Evolutionary conservation across 2,113 vertebrate species (phyloP).

Genomic region (Leucoraja erinaceus): DNA sequence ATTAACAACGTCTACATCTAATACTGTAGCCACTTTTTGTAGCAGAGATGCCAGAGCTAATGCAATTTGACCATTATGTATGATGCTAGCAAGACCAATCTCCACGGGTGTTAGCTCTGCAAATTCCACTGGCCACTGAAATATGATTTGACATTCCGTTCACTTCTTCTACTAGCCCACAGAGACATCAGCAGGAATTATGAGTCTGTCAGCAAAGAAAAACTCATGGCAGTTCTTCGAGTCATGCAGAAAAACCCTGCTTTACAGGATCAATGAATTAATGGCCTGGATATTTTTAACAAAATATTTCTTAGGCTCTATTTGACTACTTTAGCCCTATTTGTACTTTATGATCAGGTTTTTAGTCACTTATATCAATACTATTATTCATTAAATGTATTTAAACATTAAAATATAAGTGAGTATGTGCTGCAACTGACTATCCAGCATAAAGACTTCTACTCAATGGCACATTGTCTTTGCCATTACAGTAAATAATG

Average conservation of each 20-base stretch:
- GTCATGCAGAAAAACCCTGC: background rate
- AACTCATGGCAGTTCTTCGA: background rate
- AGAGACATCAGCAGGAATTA: background rate
- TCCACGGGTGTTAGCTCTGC: background rate
- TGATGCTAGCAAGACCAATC: background rate
- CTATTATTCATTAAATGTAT: background rate
- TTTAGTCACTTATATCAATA: background rate
- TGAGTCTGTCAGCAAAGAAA: background rate
- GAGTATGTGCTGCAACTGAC: too few relatives aligned
- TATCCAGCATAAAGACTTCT: background rate
- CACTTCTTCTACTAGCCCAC: background rate
- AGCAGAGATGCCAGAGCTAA: background rate
- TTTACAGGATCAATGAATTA: background rate
- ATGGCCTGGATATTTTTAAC: background rate
- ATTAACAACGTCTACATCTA: background rate
- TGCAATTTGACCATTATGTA: background rate
- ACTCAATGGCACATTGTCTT: background rate
- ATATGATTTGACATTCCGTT: background rate
- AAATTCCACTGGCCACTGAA: background rate
- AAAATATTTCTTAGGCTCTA: background rate
- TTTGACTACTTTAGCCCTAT: background rate
- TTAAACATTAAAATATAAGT: background rate
- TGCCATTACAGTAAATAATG: background rate
- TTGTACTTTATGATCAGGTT: background rate
- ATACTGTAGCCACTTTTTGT: background rate